These are phyloP conservation scores for Blastomussa wellsi DNA, from an alignment of 92 coral and sea anemone genomes.

Conservation along the genomic window DNA sequence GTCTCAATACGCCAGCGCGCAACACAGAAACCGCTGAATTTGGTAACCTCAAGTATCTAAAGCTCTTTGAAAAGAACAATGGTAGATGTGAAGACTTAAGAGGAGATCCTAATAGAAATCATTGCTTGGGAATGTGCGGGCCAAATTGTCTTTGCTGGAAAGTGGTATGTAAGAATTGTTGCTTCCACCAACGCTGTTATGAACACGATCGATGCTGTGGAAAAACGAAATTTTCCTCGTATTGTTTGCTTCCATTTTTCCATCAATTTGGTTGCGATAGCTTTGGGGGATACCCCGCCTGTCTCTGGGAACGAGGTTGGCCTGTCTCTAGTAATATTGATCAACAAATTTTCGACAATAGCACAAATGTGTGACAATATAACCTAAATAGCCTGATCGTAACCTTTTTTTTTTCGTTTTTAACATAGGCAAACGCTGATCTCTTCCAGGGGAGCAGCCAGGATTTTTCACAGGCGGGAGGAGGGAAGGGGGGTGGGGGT, in stretches of 20 bases:
- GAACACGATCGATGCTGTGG: constrained; percentile 55
- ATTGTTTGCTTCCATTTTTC: constrained; percentile 40
- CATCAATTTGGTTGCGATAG: constrained; percentile 23
- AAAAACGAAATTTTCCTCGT: not conserved
- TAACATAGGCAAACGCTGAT: no score
- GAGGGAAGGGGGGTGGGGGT: no score
- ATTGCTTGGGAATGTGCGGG: constrained; percentile 60
- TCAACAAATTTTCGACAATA: not conserved
- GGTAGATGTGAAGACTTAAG: constrained; percentile 16
- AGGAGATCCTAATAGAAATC: constrained; percentile 7
- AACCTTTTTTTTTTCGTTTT: no score
- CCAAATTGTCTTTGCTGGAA: constrained; percentile 49
- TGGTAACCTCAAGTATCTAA: not conserved
- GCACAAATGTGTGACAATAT: no score
- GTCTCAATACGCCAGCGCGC: not conserved
- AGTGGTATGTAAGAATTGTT: constrained; percentile 43
- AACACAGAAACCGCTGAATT: constrained; percentile 6
- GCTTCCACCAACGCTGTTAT: constrained; percentile 46
- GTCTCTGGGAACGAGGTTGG: constrained; percentile 16
- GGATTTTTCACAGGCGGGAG: no score
- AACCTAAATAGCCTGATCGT: not conserved
- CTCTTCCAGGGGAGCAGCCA: no score
- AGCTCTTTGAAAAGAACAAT: not conserved
- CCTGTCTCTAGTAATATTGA: constrained; percentile 8
- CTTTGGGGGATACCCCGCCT: constrained; percentile 51